Base-by-base conservation (phyloP, 1,140 invertebrate species). In the Lethrus apterus region DNA sequence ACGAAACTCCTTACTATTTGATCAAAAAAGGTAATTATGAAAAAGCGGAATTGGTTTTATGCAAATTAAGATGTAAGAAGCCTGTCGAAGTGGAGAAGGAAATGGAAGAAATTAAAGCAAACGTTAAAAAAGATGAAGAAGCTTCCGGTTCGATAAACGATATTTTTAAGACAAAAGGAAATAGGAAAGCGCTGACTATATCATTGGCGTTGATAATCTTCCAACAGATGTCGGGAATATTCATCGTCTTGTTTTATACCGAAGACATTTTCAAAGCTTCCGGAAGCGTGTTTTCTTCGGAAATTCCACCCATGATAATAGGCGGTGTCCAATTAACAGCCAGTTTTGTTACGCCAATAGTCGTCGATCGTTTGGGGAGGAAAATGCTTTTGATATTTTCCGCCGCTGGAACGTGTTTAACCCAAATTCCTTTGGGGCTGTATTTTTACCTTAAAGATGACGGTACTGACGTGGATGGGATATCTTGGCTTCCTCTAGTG, bases 191-290 rank as follows among this genome's bases (percentile, higher is more conserved):
- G 0, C 64, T 91, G 41, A 69, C 82, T 26, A 80, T 86, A 23
- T 81, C 79, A 0, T 75, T 80, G 42, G 74, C 77, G 1, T 66
- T 91, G 23, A 79, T 86, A 33, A 64, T 75, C 36, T 81, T 84
- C 62, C 85, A 87, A 57, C 84, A 88, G 63, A 66, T 88, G 7
- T 82, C 79, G 1, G 88, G 88, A 13, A 86, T 87, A 56, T 90
- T 89, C 63, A 83, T 83, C 3, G 80, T 93, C 0, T 74, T 90
- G 14, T 89, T 89, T 63, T 89, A 86, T 63, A 78, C 85, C 48
- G 75, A 81, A 31, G 70, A 66, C 0, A 90, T 86, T 56, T 90
- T 86, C 55, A 51, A 67, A 2, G 70, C 72, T 4, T 74, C 84
- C 4, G 75, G 78, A 0, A 76, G 73, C 1, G 60, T 55, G 0